Base-by-base conservation (phyloP, 1,140 invertebrate genomes). In the Gonioctena quinquepunctata region DNA sequence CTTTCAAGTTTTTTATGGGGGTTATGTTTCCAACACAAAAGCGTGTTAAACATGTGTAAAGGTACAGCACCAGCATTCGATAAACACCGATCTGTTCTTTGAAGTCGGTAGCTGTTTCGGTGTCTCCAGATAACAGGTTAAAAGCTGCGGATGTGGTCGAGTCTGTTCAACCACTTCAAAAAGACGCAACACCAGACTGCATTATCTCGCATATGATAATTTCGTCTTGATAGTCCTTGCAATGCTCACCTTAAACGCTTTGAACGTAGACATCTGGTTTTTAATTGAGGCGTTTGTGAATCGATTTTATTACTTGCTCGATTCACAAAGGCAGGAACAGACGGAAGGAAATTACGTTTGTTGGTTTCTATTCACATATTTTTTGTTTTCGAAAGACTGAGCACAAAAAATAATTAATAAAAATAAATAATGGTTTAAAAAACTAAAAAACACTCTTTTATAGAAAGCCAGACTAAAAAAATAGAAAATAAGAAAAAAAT, bases 161-260 rank as follows among this genome's bases (percentile, higher is more conserved):
- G 19, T 60, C 57, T 60, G 57, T 13, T 60, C 57, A n/a, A 60
- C 57, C 57, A 60, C 57, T 60, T 60, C 57, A 60, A 60, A 60
- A 21, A 60, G 57, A 60, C 23, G 27, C 19, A 23, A 27, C 16
- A 60, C 21, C 57, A 60, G 57, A 60, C 57, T 16, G 22, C 23
- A 60, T 60, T 60, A 60, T 60, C 57, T 60, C 25, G 23, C 27
- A 26, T 60, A 23, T 25, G 57, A 60, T 60, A 60, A 60, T 60
- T 27, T 27, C 27, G 23, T n/a, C 22, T 60, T 26, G 26, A 60
- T 60, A 26, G 23, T 2, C 22, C 23, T 16, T 25, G 23, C 26
- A 60, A 16, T 23, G 23, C 23, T 27, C 57, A 16, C 23, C 23
- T 26, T 60, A 16, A 23, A 23, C 21, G 22, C 23, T 60, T 27